Evolutionary conservation across 2,797 vertebrate genomes (phyloP).

Genomic region (Pantherophis vulpinus): DNA sequence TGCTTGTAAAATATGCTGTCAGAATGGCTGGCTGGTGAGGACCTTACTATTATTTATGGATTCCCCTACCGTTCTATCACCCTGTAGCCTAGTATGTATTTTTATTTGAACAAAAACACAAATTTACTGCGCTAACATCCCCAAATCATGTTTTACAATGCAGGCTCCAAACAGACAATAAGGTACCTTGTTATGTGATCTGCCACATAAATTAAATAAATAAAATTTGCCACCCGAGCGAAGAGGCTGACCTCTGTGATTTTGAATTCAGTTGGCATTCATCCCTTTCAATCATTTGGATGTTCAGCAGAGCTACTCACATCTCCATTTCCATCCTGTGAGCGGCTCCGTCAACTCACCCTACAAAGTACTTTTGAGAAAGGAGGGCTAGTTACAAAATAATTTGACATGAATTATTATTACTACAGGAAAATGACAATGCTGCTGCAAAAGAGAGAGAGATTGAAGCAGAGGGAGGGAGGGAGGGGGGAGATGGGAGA

Average conservation of each 20-base stretch:
- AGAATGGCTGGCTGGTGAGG: conserved; percentile 54
- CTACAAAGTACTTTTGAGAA: not conserved
- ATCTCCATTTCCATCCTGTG: not conserved
- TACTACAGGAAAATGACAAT: not conserved
- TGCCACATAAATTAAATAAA: not conserved
- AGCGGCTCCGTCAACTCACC: not conserved
- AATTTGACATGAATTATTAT: not conserved
- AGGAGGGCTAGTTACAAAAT: not conserved
- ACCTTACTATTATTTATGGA: conserved; percentile 61
- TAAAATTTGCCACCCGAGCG: not conserved
- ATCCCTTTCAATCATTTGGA: not conserved
- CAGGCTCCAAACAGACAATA: not conserved
- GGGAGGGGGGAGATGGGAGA: no score
- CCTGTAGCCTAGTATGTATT: conserved; percentile 32
- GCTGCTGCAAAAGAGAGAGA: not conserved
- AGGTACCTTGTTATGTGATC: not conserved
- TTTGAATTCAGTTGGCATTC: not conserved
- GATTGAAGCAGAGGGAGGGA: no score
- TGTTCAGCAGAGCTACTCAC: not conserved
- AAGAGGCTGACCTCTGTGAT: not conserved
- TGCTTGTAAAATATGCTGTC: conserved; percentile 69
- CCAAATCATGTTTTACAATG: conserved; percentile 26
- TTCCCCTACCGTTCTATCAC: conserved; percentile 35
- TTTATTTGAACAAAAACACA: conserved; percentile 14
- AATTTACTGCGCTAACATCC: conserved; percentile 17